Evolutionary conservation across 2,888 invertebrate genomes (phyloP), one percentile per base, ranked within the genome.

Genomic region (Tubulanus polymorphus): DNA sequence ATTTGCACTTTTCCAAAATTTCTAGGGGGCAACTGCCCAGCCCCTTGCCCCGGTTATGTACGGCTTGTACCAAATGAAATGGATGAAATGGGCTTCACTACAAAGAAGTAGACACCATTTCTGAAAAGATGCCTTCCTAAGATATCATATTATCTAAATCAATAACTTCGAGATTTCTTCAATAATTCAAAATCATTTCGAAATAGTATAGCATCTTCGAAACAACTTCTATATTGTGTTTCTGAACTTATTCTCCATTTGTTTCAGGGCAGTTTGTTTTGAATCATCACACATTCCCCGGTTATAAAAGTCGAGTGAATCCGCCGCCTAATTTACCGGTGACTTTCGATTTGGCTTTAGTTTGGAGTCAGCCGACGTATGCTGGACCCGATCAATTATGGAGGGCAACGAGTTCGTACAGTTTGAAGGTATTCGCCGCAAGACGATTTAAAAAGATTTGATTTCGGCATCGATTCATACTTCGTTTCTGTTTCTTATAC

Each of bases 341-440:
- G 6, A 65, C 65, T 27, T 78, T 81, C 67, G 67, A 76, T 50
- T 68, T 81, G 29, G 68, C 72, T 48, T 65, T 78, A 5, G 51
- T 78, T 25, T 79, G 79, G 79, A 73, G 73, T 51, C 76, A 79
- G 59, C 69, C 73, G 54, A 78, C 79, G 6, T 78, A 74, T 69
- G 79, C 80, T 60, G 74, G 77, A 18, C 78, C 80, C 3, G 70
- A 71, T 29, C 80, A 81, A 63, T 64, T 74, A 10, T 81, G 80
- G 80, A 70, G 71, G 59, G 79, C 79, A 10, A 76, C 73, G 6
- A 79, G 78, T 61, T 66, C 72, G 20, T 76, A 71, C 56, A 79
- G 71, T 58, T 60, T 79, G 20, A 76, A 76, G 69, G 75, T 75
- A 57, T 51, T 18, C 25, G 10, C 6, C 47, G 26, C 2, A 12